A percentile compares a stretch with the other conserved stretches of the same genome.
phyloP scores from a whole-genome alignment of 2,797 vertebrate species.

The Dipus sagitta region DNA sequence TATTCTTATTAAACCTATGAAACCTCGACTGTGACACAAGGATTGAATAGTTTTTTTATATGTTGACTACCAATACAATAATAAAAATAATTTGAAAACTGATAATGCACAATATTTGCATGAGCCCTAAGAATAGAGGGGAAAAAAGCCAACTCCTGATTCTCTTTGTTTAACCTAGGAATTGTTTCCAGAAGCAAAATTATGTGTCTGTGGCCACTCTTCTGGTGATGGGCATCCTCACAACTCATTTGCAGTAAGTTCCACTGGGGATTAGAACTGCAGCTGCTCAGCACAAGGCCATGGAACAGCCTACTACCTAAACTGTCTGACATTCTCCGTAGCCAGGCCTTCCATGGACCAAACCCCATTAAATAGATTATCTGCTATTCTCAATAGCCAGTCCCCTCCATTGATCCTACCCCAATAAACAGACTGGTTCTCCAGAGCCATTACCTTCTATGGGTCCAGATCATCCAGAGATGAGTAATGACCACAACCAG shows the following conservation, averaged over 20 bases:
- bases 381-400: neutral
- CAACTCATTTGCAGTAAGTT: constrained; percentile 76
- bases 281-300: constrained; percentile 23
- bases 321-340: constrained; percentile 3
- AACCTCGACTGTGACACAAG: neutral
- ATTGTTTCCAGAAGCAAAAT: constrained; percentile 83
- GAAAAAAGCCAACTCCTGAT: constrained; percentile 73
- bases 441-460: neutral
- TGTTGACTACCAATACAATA: constrained; percentile 50
- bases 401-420: neutral
- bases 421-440: neutral
- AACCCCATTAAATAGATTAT: neutral
- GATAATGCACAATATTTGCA: constrained; percentile 55
- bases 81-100: constrained; percentile 41
- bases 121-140: neutral
- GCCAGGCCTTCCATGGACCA: neutral
- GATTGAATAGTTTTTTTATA: constrained; percentile 4
- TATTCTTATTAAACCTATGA: constrained; percentile 47
- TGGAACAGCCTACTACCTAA: neutral
- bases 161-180: constrained; percentile 78
- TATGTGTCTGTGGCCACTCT: constrained; percentile 76
- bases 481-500: constrained; percentile 13
- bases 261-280: constrained; percentile 29
- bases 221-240: constrained; percentile 72
- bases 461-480: neutral